Percentiles rank a stretch among this genome's conserved stretches.
phyloP scores from a whole-genome alignment of 2,113 vertebrate genomes.

The Hypocryptadius cinnamomeus region DNA sequence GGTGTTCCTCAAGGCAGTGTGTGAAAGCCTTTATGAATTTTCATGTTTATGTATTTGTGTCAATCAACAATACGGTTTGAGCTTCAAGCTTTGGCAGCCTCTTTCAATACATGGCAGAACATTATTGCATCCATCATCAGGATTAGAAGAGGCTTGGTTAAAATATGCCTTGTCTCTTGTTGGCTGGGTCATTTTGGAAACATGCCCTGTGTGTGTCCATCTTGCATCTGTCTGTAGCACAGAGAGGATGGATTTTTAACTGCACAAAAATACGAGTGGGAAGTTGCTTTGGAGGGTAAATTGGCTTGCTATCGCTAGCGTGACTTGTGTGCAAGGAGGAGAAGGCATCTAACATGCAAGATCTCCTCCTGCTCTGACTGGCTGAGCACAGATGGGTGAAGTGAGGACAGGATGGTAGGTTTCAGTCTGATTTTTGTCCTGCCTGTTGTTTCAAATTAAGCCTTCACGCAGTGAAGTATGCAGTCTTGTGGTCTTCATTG shows the following conservation, averaged over 20 bases:
- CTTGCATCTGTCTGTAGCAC: rapidly evolving
- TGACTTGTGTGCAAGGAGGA: not conserved
- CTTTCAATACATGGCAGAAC: not conserved
- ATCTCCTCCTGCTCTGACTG: not conserved
- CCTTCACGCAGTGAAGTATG: rapidly evolving
- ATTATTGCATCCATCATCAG: not conserved
- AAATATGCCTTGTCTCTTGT: not conserved
- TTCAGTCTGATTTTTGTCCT: not conserved
- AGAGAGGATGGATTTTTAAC: not conserved
- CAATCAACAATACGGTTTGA: not conserved
- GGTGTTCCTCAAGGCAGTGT: not conserved
- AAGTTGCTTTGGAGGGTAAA: not conserved
- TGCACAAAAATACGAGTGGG: not conserved
- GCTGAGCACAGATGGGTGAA: not conserved
- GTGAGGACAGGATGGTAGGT: not conserved
- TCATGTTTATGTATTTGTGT: not conserved
- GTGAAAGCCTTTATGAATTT: not conserved
- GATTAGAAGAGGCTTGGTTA: not conserved
- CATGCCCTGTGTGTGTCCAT: rapidly evolving
- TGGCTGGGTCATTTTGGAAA: not conserved
- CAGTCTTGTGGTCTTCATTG: not conserved
- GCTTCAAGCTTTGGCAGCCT: not conserved
- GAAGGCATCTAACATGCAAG: not conserved
- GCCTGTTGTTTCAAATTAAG: not conserved
- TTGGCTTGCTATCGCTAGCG: rapidly evolving